Percentiles rank a stretch among this genome's conserved stretches.
Evolutionary conservation across 2,113 vertebrate species (phyloP).

Genomic region (Thunnus thynnus): DNA sequence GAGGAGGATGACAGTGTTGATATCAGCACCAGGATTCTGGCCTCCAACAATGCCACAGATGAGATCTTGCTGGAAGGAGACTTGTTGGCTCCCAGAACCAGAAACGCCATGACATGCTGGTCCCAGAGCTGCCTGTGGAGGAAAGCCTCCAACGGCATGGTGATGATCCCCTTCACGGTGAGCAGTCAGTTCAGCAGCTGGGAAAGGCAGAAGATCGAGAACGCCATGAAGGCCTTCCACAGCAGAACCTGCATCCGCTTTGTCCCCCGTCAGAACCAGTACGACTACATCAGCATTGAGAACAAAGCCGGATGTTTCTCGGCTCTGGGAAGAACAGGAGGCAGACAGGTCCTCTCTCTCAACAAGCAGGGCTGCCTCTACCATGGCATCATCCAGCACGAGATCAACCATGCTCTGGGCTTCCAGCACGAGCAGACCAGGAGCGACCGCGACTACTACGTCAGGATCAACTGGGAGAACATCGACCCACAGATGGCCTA

Average conservation of each 20-base stretch:
- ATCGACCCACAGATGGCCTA: slow-evolving; percentile 36
- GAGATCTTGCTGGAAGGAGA: slow-evolving; percentile 56
- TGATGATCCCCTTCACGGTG: no score
- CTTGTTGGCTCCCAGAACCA: slow-evolving; percentile 43
- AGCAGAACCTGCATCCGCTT: slow-evolving; percentile 50
- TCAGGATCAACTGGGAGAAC: slow-evolving; percentile 61
- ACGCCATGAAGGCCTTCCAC: slow-evolving; percentile 1
- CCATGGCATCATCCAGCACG: slow-evolving; percentile 5
- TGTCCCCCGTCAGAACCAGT: slow-evolving; percentile 13
- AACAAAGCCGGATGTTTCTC: slow-evolving; percentile 18
- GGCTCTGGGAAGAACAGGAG: slow-evolving; percentile 12
- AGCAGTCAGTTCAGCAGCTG: no score
- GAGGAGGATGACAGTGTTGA: not conserved
- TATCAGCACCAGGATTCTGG: slow-evolving; percentile 50
- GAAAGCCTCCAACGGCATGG: no score
- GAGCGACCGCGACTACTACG: not conserved
- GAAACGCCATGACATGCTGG: no score
- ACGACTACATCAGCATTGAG: slow-evolving; percentile 47
- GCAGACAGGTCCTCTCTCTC: slow-evolving; percentile 53
- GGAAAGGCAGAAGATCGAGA: no score
- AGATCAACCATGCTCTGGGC: no score
- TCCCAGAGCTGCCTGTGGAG: no score
- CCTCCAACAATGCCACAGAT: slow-evolving; percentile 12
- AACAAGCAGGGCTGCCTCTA: slow-evolving; percentile 41
- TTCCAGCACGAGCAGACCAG: no score